These are phyloP conservation scores for Apantesis nais DNA, from an alignment of 2,888 invertebrate species.

Conservation along the genomic window DNA sequence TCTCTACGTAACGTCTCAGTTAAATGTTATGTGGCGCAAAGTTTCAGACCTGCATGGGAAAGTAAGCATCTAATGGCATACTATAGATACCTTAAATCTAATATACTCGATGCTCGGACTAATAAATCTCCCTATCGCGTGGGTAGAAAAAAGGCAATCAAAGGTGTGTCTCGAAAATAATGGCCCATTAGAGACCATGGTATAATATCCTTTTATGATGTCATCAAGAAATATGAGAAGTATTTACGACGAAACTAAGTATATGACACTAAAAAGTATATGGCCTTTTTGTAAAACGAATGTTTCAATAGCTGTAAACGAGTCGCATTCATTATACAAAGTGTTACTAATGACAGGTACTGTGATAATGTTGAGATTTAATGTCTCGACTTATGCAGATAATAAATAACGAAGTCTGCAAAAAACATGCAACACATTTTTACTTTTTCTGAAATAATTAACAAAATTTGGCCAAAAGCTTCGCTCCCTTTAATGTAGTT, in stretches of 20 bases:
- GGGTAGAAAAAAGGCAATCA: constrained; percentile 49
- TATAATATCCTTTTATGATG: constrained; percentile 55
- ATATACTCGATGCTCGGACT: constrained; percentile 28
- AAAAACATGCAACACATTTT: too few relatives aligned
- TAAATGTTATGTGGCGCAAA: too few relatives aligned
- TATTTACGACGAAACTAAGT: constrained; percentile 21
- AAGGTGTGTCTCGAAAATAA: constrained; percentile 61
- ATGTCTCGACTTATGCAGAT: not conserved
- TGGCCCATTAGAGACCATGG: constrained; percentile 52
- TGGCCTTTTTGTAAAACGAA: constrained; percentile 9
- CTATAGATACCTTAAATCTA: not conserved
- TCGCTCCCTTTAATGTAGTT: too few relatives aligned
- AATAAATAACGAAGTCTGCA: too few relatives aligned
- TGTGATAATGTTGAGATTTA: not conserved
- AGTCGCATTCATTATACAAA: not conserved
- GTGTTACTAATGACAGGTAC: not conserved
- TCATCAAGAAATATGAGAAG: constrained; percentile 46
- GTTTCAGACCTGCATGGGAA: too few relatives aligned
- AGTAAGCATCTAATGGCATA: not conserved
- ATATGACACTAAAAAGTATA: constrained; percentile 13
- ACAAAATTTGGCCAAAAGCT: too few relatives aligned
- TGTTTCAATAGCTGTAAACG: not conserved
- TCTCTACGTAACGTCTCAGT: too few relatives aligned
- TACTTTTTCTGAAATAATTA: too few relatives aligned
- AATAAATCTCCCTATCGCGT: constrained; percentile 57